Evolutionary conservation across 1,140 invertebrate species (phyloP), one percentile per base, ranked within the genome.

Genomic region (Aphelenchoides fujianensis): DNA sequence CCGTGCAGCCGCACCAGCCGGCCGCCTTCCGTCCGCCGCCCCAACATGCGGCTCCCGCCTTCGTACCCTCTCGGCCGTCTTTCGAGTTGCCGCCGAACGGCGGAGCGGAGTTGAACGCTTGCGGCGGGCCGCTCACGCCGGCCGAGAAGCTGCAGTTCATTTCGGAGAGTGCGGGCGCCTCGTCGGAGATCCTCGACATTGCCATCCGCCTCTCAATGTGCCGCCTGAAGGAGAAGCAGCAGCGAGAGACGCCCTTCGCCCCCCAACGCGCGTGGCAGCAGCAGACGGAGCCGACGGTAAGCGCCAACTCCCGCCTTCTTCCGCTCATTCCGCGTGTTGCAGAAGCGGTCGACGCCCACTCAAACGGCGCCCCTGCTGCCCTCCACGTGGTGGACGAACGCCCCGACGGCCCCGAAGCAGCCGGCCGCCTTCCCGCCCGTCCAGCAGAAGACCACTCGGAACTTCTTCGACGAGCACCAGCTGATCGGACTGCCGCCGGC

Each of bases 131-230:
- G n/a, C n/a, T n/a, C n/a, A n/a, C n/a, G n/a, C n/a, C n/a, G n/a
- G 41, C 41, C 41, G 41, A 48, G 12, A 48, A 59, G 23, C 34
- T 59, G 19, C 5, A 19, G 7, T 19, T 7, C 5, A 59, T 59
- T 7, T 30, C 23, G 5, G 19, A 59, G 27, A n/a, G n/a, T n/a
- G 23, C 28, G 5, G 55, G 34, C 55, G 5, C 28, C 5, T 16
- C 5, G 34, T 59, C 19, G 55, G 55, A 59, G 55, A 59, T 19
- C 7, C 55, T 59, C 5, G 19, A 59, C 19, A 59, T 59, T 27
- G 55, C 55, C 7, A 5, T 59, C 27, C 55, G 19, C 23, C 34
- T 7, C 5, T 7, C 55, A 23, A 59, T 59, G 55, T 5, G 19
- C 5, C 5, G 34, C 5, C 34, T 59, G 23, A 48, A 48, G 41